phyloP scores from a whole-genome alignment of 2,888 invertebrate genomes.

The Drosophila diplacantha region DNA sequence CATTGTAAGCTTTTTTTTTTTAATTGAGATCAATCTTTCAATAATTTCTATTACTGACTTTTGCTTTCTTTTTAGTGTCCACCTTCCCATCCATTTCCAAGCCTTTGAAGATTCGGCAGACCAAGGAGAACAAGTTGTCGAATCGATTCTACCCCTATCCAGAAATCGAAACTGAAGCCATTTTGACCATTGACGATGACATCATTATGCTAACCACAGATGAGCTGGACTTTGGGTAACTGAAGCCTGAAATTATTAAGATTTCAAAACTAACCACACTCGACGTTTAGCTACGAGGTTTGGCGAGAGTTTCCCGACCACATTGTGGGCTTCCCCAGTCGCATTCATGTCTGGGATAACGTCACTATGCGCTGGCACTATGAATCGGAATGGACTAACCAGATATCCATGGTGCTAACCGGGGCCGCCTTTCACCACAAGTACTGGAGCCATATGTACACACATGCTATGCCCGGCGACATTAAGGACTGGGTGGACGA shows the following conservation, averaged over 20 bases:
- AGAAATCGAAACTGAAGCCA: slow-evolving; percentile 97
- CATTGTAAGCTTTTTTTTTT: slow-evolving; percentile 82
- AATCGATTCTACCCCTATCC: slow-evolving; percentile 97
- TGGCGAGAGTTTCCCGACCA: slow-evolving; percentile 98
- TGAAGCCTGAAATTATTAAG: slow-evolving; percentile 72
- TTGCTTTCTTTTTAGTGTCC: slow-evolving; percentile 80
- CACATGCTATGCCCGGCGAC: slow-evolving; percentile 89
- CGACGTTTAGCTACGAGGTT: slow-evolving; percentile 83
- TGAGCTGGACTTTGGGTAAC: slow-evolving; percentile 96
- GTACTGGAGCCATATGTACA: slow-evolving; percentile 96
- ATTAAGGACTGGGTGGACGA: slow-evolving; percentile 94
- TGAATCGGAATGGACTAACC: slow-evolving; percentile 98
- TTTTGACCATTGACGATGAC: slow-evolving; percentile 96
- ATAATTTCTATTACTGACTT: background rate
- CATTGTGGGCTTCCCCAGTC: slow-evolving; percentile 96
- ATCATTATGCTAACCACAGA: slow-evolving; percentile 97
- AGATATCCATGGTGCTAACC: slow-evolving; percentile 96
- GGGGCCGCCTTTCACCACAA: slow-evolving; percentile 98
- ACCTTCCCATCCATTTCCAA: slow-evolving; percentile 93
- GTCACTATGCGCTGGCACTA: slow-evolving; percentile 91
- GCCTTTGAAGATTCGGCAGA: slow-evolving; percentile 92
- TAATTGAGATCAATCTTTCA: background rate
- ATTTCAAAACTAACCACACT: background rate
- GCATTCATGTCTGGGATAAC: slow-evolving; percentile 96
- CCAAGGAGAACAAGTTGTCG: slow-evolving; percentile 94